A percentile compares a stretch with the other conserved stretches of the same genome.
These are phyloP conservation scores for Oreochromis grahami DNA, from an alignment of 2,797 vertebrate species.

Conservation along the genomic window DNA sequence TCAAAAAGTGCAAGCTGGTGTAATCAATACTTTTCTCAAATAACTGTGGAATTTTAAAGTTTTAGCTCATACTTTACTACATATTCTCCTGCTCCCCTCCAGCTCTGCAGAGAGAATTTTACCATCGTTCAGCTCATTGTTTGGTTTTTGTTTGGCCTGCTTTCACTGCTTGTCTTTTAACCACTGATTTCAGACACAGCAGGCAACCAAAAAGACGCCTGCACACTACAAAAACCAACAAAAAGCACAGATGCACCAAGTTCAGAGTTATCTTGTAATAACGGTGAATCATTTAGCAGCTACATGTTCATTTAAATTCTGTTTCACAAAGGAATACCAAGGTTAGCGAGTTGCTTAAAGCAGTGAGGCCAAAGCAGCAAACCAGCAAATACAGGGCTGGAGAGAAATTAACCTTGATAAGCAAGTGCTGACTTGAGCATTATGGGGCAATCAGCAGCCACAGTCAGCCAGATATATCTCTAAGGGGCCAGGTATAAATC, in stretches of 20 bases:
- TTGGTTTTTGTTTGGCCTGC: background rate
- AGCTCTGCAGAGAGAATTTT: accelerated
- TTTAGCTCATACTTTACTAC: background rate
- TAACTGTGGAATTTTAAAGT: background rate
- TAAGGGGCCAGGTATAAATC: background rate
- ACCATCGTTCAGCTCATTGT: background rate
- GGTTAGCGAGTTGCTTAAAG: background rate
- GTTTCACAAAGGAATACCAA: background rate
- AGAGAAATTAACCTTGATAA: background rate
- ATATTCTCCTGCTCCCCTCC: background rate
- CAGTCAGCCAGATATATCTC: background rate
- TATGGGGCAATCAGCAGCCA: background rate
- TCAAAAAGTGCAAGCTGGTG: accelerated
- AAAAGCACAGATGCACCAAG: background rate
- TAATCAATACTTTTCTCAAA: accelerated
- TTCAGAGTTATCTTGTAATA: accelerated
- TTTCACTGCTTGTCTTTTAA: background rate
- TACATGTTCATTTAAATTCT: background rate
- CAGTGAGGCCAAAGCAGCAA: background rate
- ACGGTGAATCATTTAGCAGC: accelerated
- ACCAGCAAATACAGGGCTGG: background rate
- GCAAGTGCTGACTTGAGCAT: background rate
- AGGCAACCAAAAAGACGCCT: background rate
- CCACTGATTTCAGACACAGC: background rate
- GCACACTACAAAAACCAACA: accelerated